Conservation (phyloP, 1,140 invertebrate species). For the Halesus radiatus region DNA sequence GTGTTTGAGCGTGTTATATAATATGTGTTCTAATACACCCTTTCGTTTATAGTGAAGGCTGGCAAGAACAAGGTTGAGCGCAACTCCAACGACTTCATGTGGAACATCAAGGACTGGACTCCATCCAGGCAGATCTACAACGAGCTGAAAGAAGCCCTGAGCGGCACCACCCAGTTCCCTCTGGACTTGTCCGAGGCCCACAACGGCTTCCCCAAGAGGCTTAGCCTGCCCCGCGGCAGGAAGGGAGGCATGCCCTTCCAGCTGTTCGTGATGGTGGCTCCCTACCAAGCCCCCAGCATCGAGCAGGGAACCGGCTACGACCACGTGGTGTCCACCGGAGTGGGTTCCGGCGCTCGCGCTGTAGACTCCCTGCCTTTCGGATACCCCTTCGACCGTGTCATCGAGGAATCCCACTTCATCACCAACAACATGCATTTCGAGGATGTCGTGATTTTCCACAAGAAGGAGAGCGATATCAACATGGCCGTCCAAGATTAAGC, state of each 20-base stretch:
- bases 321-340: constrained; percentile 62
- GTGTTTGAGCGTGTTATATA: too few species aligned
- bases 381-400: constrained; percentile 77
- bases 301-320: constrained; percentile 62
- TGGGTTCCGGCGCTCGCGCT: constrained; percentile 64
- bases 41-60: constrained; percentile 60
- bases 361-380: constrained; percentile 75
- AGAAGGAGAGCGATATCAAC: constrained; percentile 58
- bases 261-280: constrained; percentile 73
- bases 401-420: constrained; percentile 68
- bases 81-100: constrained; percentile 69
- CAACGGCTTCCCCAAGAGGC: constrained; percentile 74
- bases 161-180: constrained; percentile 59
- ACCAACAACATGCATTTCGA: constrained; percentile 72
- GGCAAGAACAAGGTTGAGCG: constrained; percentile 74
- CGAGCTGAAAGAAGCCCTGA: constrained; percentile 61
- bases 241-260: constrained; percentile 74
- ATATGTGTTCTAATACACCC: neutral
- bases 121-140: constrained; percentile 62
- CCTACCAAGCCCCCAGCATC: constrained; percentile 62
- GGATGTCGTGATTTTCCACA: constrained; percentile 74
- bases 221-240: constrained; percentile 74
- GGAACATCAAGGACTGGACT: constrained; percentile 65
- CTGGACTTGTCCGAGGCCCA: constrained; percentile 62
- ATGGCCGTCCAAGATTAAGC: constrained; percentile 29